phyloP scores from a whole-genome alignment of 2,888 invertebrate genomes.

The Cartodere bifasciata region DNA sequence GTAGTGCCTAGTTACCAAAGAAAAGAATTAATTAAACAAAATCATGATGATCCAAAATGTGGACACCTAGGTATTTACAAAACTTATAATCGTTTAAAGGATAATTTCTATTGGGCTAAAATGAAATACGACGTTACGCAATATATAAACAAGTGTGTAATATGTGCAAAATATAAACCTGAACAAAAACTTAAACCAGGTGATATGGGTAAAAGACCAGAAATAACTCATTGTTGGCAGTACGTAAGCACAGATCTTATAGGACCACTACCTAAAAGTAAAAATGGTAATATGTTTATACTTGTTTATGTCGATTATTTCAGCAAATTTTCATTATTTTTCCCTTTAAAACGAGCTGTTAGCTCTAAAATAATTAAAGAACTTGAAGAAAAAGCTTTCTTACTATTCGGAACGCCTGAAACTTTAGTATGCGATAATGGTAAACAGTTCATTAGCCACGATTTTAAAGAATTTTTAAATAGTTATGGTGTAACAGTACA shows the following conservation, averaged over 20 bases:
- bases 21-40: slow-evolving; percentile 10
- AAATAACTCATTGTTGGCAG: slow-evolving; percentile 14
- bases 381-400: slow-evolving; percentile 17
- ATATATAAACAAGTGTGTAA: slow-evolving; percentile 17
- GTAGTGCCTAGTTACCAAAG: slow-evolving; percentile 13
- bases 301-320: slow-evolving; percentile 15
- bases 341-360: slow-evolving; percentile 15
- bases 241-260: slow-evolving; percentile 14
- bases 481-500: slow-evolving; percentile 11
- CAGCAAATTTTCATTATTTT: slow-evolving; percentile 14
- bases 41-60: slow-evolving; percentile 19
- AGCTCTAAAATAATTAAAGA: slow-evolving; percentile 9
- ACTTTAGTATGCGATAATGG: slow-evolving; percentile 20
- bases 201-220: slow-evolving; percentile 15
- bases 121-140: slow-evolving; percentile 16
- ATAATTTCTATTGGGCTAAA: slow-evolving; percentile 21
- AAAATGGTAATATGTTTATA: slow-evolving; percentile 12
- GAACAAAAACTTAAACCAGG: slow-evolving; percentile 15
- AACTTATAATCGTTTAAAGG: slow-evolving; percentile 13
- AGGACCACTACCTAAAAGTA: slow-evolving; percentile 16
- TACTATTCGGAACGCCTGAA: slow-evolving; percentile 18
- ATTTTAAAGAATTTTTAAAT: slow-evolving; percentile 10
- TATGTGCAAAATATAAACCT: slow-evolving; percentile 18
- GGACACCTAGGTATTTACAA: slow-evolving; percentile 20
- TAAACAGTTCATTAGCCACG: slow-evolving; percentile 15